These are phyloP conservation scores for Adelosebastes latens DNA, from an alignment of 2,797 vertebrate species.

Conservation along the genomic window DNA sequence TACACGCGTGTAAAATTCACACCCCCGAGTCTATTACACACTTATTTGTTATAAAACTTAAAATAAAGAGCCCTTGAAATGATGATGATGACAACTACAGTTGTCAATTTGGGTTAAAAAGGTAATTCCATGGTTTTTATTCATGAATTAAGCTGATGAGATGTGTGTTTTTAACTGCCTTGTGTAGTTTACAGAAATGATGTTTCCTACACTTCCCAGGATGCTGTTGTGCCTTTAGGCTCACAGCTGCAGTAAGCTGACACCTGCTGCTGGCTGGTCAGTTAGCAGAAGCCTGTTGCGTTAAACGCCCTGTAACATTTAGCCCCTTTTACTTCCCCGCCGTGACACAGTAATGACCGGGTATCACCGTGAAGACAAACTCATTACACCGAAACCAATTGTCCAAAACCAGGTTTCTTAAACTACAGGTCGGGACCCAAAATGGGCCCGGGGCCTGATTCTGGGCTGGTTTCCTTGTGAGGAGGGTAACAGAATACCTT, in stretches of 20 bases:
- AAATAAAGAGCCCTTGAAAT: neutral
- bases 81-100: neutral
- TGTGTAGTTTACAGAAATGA: neutral
- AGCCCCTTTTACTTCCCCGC: slow-evolving; percentile 26
- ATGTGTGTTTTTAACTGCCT: neutral
- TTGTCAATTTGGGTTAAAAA: neutral
- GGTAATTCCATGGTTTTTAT: neutral
- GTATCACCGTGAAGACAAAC: slow-evolving; percentile 36
- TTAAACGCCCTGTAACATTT: slow-evolving; percentile 53
- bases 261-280: slow-evolving; percentile 8
- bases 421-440: slow-evolving; percentile 6
- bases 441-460: slow-evolving; percentile 15
- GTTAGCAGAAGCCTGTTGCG: slow-evolving; percentile 4
- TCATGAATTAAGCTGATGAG: neutral
- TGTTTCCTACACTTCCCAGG: slow-evolving; percentile 11
- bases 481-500: slow-evolving; percentile 27
- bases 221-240: neutral
- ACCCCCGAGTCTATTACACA: too few relatives aligned
- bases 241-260: slow-evolving; percentile 46
- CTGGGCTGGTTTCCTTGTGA: slow-evolving; percentile 1
- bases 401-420: slow-evolving; percentile 25
- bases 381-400: slow-evolving; percentile 57
- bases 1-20: too few relatives aligned
- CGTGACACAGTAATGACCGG: slow-evolving; percentile 48
- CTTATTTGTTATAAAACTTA: neutral